Conservation (phyloP, 2,797 vertebrate species). For the Oreochromis grahami region DNA sequence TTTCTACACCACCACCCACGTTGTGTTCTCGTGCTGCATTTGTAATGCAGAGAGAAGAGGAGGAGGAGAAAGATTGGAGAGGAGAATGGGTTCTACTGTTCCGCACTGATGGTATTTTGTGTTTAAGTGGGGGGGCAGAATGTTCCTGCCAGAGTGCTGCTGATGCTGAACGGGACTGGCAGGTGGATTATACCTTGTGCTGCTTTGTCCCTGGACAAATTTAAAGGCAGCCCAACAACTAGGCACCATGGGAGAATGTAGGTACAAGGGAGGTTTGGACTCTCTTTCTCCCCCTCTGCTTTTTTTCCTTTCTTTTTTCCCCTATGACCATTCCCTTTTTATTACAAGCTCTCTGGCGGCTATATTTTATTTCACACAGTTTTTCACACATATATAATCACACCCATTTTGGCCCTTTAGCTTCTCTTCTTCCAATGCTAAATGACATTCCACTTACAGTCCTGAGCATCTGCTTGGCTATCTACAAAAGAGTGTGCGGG, state of each 20-base stretch:
- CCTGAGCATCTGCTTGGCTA: slow-evolving; percentile 1
- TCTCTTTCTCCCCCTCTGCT: not conserved
- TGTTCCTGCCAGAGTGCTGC: slow-evolving; percentile 74
- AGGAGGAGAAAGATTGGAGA: slow-evolving; percentile 27
- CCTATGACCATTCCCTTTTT: not conserved
- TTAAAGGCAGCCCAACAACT: slow-evolving; percentile 67
- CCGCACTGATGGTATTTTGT: slow-evolving; percentile 75
- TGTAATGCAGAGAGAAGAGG: slow-evolving; percentile 53
- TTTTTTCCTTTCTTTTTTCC: not conserved
- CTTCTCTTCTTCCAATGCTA: not conserved
- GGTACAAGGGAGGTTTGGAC: slow-evolving; percentile 14
- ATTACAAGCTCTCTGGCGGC: not conserved
- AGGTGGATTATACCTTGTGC: slow-evolving; percentile 78
- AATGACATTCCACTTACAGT: not conserved
- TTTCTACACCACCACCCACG: slow-evolving; percentile 44
- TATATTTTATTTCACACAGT: not conserved
- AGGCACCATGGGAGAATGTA: slow-evolving; percentile 55
- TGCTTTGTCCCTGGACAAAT: slow-evolving; percentile 78
- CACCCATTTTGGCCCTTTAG: not conserved
- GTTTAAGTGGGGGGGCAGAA: slow-evolving; percentile 74
- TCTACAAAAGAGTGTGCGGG: slow-evolving; percentile 3
- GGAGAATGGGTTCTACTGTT: slow-evolving; percentile 66
- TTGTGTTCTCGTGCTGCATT: slow-evolving; percentile 45
- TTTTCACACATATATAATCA: not conserved
- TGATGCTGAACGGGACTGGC: slow-evolving; percentile 74